phyloP scores from a whole-genome alignment of 1,140 invertebrate genomes.

The Maniola jurtina region DNA sequence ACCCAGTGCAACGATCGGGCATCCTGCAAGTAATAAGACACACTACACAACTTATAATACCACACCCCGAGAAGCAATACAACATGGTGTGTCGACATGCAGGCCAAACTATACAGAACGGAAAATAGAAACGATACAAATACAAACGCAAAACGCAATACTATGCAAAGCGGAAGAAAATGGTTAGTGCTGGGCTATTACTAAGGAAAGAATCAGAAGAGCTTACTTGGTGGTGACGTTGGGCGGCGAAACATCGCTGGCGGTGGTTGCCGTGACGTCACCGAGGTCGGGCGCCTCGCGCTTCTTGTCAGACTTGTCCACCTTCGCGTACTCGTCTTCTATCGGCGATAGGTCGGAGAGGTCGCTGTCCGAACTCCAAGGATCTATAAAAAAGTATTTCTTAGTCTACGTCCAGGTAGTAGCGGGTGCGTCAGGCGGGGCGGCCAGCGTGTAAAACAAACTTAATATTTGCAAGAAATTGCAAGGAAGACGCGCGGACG shows the following conservation, averaged over 20 bases:
- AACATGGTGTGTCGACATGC: background rate
- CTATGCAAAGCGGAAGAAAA: background rate
- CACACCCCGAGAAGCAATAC: constrained; percentile 2
- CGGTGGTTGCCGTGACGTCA: constrained; percentile 59
- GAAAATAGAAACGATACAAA: too few species aligned
- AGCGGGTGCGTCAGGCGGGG: too few species aligned
- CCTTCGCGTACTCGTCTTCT: constrained; percentile 71
- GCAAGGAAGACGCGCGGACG: too few species aligned
- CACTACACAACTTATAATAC: constrained; percentile 22
- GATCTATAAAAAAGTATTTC: constrained; percentile 63
- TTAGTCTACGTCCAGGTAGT: too few species aligned
- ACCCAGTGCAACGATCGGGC: constrained; percentile 14
- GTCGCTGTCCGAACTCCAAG: constrained; percentile 74
- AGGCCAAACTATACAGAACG: too few species aligned
- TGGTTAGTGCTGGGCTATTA: background rate
- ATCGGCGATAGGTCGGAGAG: constrained; percentile 68
- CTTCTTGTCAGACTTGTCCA: constrained; percentile 61
- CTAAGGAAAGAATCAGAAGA: background rate
- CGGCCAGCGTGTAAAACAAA: too few species aligned
- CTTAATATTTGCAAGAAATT: too few species aligned
- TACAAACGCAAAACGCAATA: background rate
- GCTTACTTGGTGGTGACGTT: constrained; percentile 16
- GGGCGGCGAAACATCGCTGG: constrained; percentile 28
- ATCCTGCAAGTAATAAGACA: constrained; percentile 3
- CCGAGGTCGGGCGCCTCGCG: constrained; percentile 65